These are phyloP conservation scores for Diabrotica undecimpunctata DNA, from an alignment of 1,140 invertebrate genomes.

Conservation along the genomic window DNA sequence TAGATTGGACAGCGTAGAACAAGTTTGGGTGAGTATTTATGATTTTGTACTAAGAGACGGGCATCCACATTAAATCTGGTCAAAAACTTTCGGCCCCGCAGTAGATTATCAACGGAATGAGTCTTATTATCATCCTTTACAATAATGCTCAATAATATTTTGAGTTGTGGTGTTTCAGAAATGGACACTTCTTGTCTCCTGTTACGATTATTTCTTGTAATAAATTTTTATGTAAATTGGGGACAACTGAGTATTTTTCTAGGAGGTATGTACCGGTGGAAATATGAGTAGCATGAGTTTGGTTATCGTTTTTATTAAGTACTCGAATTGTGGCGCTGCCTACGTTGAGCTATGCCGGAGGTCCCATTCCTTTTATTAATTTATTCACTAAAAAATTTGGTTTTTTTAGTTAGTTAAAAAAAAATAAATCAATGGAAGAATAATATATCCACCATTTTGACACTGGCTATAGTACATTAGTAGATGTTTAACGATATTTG, in stretches of 20 bases:
- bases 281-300: too few species aligned
- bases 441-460: too few species aligned
- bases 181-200: conserved; percentile 3
- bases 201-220: neutral
- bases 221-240: neutral
- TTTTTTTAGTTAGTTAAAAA: too few species aligned
- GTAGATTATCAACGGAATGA: conserved; percentile 31
- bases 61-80: conserved; percentile 27
- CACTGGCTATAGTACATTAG: too few species aligned
- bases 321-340: too few species aligned
- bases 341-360: too few species aligned
- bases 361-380: too few species aligned
- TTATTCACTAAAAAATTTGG: too few species aligned
- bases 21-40: conserved; percentile 36
- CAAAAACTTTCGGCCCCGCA: conserved; percentile 21
- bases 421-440: too few species aligned
- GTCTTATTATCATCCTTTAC: conserved; percentile 24
- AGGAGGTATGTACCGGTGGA: neutral
- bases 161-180: conserved; percentile 12
- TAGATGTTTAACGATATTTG: too few species aligned
- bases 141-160: conserved; percentile 17
- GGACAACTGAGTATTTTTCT: neutral
- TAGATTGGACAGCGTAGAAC: conserved; percentile 36
- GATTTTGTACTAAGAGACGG: conserved; percentile 27
- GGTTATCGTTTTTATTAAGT: too few species aligned